These are phyloP conservation scores for Drosophila limbata DNA, from an alignment of 2,888 invertebrate genomes.

Conservation along the genomic window DNA sequence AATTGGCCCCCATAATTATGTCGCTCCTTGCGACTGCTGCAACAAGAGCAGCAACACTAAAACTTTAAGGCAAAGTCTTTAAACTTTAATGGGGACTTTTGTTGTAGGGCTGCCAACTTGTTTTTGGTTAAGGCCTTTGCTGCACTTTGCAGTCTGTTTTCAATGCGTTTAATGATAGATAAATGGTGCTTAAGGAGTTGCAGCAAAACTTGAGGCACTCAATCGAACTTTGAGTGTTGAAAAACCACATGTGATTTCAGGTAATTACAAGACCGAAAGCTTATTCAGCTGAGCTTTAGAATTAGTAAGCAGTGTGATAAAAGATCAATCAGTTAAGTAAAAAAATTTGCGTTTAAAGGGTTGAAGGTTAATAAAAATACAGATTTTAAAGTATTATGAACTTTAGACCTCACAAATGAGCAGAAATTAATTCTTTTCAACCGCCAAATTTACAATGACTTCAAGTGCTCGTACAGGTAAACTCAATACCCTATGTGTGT, in stretches of 20 bases:
- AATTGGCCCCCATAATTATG: constrained; percentile 59
- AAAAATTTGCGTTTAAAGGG: no score
- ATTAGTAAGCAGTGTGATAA: no score
- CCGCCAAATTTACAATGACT: constrained; percentile 12
- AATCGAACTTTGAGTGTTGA: constrained; percentile 7
- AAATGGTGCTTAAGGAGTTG: background rate
- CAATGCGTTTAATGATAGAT: background rate
- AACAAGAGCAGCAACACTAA: constrained; percentile 13
- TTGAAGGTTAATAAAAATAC: no score
- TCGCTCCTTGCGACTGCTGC: constrained; percentile 24
- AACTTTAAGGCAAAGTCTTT: constrained; percentile 41
- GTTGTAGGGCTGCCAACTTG: constrained; percentile 18
- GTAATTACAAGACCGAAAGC: background rate
- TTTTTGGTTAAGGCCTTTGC: constrained; percentile 4
- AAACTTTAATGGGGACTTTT: background rate
- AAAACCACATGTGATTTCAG: background rate
- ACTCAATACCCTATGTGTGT: background rate
- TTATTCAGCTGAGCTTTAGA: background rate
- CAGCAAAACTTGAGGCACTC: background rate
- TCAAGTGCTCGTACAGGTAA: background rate
- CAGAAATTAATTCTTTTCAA: background rate
- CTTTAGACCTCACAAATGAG: background rate
- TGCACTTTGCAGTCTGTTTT: constrained; percentile 11
- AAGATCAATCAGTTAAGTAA: no score
- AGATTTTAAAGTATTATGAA: background rate